Percentiles rank a stretch among this genome's conserved stretches.
Conservation (phyloP, 2,113 vertebrate species). For the Morone saxatilis region DNA sequence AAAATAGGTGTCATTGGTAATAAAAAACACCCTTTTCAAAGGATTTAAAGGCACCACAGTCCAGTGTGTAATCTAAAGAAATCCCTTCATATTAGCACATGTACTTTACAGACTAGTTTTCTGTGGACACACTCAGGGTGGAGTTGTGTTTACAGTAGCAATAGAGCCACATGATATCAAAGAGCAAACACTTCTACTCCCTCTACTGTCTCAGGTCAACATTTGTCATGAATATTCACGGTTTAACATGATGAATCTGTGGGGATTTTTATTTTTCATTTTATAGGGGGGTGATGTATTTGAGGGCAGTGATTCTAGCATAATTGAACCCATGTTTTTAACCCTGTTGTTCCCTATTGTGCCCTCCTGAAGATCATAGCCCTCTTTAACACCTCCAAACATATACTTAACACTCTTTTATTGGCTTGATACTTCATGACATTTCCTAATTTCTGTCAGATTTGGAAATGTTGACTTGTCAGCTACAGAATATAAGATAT, state of each 20-base stretch:
- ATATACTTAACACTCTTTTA: not conserved
- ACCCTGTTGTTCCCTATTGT: not conserved
- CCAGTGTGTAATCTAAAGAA: not conserved
- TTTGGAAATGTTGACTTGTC: not conserved
- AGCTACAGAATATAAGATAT: not conserved
- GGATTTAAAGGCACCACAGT: not conserved
- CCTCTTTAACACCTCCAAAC: not conserved
- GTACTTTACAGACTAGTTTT: not conserved
- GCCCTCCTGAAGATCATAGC: not conserved
- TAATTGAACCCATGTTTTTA: not conserved
- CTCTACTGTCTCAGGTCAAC: not conserved
- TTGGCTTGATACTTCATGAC: no score
- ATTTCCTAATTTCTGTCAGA: not conserved
- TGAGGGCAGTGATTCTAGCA: not conserved
- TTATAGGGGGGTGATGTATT: not conserved
- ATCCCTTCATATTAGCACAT: not conserved
- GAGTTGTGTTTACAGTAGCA: constrained; percentile 61
- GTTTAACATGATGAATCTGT: not conserved
- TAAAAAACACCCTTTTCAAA: not conserved
- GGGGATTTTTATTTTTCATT: not conserved
- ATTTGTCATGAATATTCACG: not conserved
- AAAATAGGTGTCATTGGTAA: not conserved
- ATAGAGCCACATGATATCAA: not conserved
- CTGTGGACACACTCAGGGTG: constrained; percentile 59
- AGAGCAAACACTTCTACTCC: constrained; percentile 44